Evolutionary conservation across 2,888 invertebrate species (phyloP), one percentile per base, ranked within the genome.

Genomic region (Julus scandinavius): DNA sequence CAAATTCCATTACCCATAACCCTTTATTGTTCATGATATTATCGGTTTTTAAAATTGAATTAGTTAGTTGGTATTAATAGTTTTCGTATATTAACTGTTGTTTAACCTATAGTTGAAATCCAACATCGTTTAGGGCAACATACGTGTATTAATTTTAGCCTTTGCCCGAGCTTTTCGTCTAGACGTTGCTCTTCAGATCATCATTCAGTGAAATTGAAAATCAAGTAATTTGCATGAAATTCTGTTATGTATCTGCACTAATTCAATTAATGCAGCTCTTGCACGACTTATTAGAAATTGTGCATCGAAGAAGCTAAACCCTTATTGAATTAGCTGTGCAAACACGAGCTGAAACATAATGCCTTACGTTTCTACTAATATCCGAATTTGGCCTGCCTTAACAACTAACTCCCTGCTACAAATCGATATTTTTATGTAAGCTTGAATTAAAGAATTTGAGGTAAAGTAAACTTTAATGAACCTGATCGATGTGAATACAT

Each of bases 171-270:
- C 63, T 63, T 63, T 63, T 63, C n/a, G 63, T 63, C 63, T 63
- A 63, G 63, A 63, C 63, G 63, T 63, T 63, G 5, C 63, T 63
- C 63, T 63, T 63, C 63, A 63, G 63, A 63, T 63, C 63, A 63
- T 63, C 63, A 63, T 63, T 63, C 63, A 63, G 63, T 63, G n/a
- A 63, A 63, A 63, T 63, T 63, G 63, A n/a, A 63, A 63, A 63
- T 63, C 63, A 15, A n/a, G 63, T 63, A 63, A 63, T 63, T 63
- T 63, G 63, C 17, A 63, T 63, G 63, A 63, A 63, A 63, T 63
- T 63, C 63, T 63, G 63, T n/a, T 63, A 63, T 63, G 63, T 63
- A 63, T 63, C 63, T 63, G n/a, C 20, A 6, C 63, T 63, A 63
- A 63, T 63, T 63, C 17, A 63, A 63, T 63, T 63, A 63, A 2